Conservation (phyloP, 2,113 vertebrate genomes). For the Bubalus kerabau region DNA sequence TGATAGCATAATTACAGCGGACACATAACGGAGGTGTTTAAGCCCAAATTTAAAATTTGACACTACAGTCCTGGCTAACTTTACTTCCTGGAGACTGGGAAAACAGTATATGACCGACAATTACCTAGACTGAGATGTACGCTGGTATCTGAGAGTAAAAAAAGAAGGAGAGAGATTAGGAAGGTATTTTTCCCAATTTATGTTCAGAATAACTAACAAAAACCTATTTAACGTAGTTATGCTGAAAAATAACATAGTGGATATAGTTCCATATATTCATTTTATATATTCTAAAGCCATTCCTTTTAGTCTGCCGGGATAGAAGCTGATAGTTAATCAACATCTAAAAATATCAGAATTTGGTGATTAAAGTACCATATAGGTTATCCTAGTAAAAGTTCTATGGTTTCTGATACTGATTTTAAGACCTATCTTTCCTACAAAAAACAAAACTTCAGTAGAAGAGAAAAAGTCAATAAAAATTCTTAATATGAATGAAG, state of each 20-base stretch:
- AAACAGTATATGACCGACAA: not conserved
- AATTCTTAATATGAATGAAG: not conserved
- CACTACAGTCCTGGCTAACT: not conserved
- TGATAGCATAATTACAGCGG: not conserved
- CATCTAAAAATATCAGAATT: not conserved
- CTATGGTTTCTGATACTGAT: not conserved
- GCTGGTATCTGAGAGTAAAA: not conserved
- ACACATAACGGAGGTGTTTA: not conserved
- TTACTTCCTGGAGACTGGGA: not conserved
- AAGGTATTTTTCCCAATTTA: not conserved
- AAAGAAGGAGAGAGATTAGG: not conserved
- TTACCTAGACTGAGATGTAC: not conserved
- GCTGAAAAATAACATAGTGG: not conserved
- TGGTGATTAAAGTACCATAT: not conserved
- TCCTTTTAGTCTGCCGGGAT: not conserved
- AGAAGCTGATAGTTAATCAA: not conserved
- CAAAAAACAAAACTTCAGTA: not conserved
- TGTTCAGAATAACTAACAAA: not conserved
- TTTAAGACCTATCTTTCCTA: not conserved
- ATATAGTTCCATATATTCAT: not conserved
- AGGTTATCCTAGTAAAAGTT: not conserved
- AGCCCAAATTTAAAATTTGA: not conserved
- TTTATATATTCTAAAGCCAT: slow-evolving; percentile 1
- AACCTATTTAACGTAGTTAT: not conserved
- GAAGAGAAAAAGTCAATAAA: not conserved